These are phyloP conservation scores for Malachius bipustulatus DNA, from an alignment of 2,888 invertebrate genomes.

Conservation along the genomic window DNA sequence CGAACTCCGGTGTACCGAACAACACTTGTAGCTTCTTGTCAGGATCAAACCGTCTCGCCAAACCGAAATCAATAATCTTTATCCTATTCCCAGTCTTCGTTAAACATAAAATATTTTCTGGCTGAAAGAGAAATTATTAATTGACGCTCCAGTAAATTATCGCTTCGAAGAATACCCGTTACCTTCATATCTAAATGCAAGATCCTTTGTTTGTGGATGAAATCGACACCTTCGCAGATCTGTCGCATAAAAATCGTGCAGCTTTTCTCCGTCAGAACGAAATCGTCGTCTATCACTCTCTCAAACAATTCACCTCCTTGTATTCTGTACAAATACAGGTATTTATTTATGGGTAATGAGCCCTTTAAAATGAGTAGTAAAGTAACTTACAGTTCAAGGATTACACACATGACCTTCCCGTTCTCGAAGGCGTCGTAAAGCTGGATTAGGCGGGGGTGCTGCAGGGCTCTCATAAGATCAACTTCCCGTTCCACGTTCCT, in stretches of 20 bases:
- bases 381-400: conserved; percentile 90
- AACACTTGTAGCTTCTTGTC: conserved; percentile 85
- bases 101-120: conserved; percentile 95
- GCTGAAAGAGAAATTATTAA: conserved; percentile 44
- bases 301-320: conserved; percentile 98
- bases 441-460: conserved; percentile 92
- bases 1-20: conserved; percentile 98
- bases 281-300: conserved; percentile 96
- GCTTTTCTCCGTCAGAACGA: conserved; percentile 89
- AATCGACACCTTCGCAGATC: conserved; percentile 95
- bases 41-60: conserved; percentile 86
- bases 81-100: conserved; percentile 95
- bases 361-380: background rate
- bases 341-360: background rate
- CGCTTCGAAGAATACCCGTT: conserved; percentile 17
- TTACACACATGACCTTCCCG: conserved; percentile 89
- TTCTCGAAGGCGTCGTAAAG: conserved; percentile 95
- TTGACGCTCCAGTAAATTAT: background rate
- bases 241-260: conserved; percentile 96
- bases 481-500: conserved; percentile 91
- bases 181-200: conserved; percentile 97
- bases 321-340: conserved; percentile 62
- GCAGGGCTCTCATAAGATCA: conserved; percentile 88
- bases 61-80: conserved; percentile 96
- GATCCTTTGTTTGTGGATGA: conserved; percentile 91